A percentile compares a stretch with the other conserved stretches of the same genome.
Conservation (phyloP, 2,797 vertebrate genomes). For the Sebastes cheni region DNA sequence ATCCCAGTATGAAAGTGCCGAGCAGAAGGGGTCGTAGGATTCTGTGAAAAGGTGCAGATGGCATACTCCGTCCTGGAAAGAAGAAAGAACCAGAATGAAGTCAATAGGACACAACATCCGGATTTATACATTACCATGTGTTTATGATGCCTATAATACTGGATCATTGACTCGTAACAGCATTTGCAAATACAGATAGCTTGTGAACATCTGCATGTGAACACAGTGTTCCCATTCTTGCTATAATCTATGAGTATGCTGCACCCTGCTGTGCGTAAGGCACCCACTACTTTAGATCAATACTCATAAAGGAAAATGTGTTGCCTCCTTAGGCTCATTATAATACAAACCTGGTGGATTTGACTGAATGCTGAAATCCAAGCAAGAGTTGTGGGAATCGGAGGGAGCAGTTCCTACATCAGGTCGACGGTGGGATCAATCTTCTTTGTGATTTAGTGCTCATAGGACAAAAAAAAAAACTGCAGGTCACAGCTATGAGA, state of each 20-base stretch:
- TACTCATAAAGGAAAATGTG: neutral
- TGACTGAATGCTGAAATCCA: slow-evolving; percentile 77
- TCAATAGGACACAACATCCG: slow-evolving; percentile 6
- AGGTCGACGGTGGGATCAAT: slow-evolving; percentile 34
- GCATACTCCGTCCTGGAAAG: slow-evolving; percentile 93
- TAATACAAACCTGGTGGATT: slow-evolving; percentile 78
- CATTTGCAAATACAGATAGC: neutral
- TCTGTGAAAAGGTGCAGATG: slow-evolving; percentile 94
- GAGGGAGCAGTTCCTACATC: slow-evolving; percentile 61
- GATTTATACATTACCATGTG: neutral
- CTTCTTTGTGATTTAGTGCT: slow-evolving; percentile 47
- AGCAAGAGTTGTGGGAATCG: slow-evolving; percentile 51
- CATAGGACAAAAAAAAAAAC: slow-evolving; percentile 26
- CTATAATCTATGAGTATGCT: neutral
- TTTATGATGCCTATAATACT: neutral
- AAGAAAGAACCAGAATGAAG: slow-evolving; percentile 5
- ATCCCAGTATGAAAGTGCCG: slow-evolving; percentile 91
- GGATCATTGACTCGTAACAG: slow-evolving; percentile 5
- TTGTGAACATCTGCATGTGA: neutral
- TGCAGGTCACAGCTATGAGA: slow-evolving; percentile 30
- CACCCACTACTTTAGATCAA: neutral
- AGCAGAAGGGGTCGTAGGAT: slow-evolving; percentile 96
- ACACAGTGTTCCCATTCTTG: neutral
- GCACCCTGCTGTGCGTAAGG: neutral
- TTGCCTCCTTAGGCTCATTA: neutral